phyloP scores from a whole-genome alignment of 2,797 vertebrate genomes.

The Malacoraja senta region DNA sequence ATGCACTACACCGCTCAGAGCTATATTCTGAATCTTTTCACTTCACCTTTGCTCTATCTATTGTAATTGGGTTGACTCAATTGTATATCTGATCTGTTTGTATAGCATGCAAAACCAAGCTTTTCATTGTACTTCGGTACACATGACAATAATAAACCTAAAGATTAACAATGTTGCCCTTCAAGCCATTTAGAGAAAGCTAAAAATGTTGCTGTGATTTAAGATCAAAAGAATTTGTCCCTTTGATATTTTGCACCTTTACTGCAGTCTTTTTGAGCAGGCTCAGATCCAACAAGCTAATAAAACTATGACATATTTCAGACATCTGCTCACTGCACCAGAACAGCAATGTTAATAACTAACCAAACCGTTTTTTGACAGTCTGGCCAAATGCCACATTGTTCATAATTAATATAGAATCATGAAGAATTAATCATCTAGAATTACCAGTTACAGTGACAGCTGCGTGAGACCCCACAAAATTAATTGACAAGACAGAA shows the following conservation, averaged over 20 bases:
- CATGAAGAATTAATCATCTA: conserved; percentile 29
- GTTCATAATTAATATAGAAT: conserved; percentile 30
- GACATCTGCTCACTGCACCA: conserved; percentile 29
- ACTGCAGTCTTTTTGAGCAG: not conserved
- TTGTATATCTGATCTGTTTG: too few species aligned
- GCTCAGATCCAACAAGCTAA: not conserved
- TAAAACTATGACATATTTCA: conserved; percentile 5
- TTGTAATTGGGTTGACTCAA: too few species aligned
- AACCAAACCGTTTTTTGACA: not conserved
- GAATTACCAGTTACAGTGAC: conserved; percentile 29
- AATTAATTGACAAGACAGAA: conserved; percentile 35
- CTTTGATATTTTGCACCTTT: not conserved
- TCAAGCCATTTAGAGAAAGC: not conserved
- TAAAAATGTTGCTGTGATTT: not conserved
- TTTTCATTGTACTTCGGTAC: too few species aligned
- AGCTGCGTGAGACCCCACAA: not conserved
- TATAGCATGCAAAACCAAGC: too few species aligned
- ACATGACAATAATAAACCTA: too few species aligned
- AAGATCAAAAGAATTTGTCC: not conserved
- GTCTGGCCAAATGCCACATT: conserved; percentile 7
- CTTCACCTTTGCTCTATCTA: too few species aligned
- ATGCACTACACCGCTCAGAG: too few species aligned
- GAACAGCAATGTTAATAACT: conserved; percentile 20
- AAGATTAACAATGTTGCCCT: not conserved
- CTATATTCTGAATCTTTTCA: too few species aligned